These are phyloP conservation scores for Allobates femoralis DNA, from an alignment of 2,797 vertebrate genomes.

Conservation along the genomic window DNA sequence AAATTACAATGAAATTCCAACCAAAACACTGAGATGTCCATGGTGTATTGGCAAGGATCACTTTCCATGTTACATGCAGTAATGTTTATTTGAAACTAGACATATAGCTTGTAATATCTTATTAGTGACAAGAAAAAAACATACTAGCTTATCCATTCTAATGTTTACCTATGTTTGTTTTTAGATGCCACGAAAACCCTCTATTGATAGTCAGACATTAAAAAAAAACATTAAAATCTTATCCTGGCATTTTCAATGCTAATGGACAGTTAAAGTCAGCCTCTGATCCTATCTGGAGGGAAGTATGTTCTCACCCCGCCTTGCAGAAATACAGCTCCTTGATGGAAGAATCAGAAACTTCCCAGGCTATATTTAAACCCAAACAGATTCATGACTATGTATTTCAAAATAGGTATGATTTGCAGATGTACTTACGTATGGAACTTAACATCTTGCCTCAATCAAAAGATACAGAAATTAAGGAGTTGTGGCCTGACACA, in stretches of 20 bases:
- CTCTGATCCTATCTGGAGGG: constrained; percentile 15
- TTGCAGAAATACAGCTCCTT: neutral
- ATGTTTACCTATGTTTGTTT: neutral
- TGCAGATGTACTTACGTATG: constrained; percentile 1
- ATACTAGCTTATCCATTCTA: neutral
- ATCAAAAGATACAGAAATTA: constrained; percentile 2
- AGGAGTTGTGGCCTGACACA: constrained; percentile 11
- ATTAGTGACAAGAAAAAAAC: too few relatives aligned
- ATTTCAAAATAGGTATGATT: constrained; percentile 3
- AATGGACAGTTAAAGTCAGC: constrained; percentile 13
- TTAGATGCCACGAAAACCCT: too few relatives aligned
- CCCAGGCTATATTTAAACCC: constrained; percentile 17
- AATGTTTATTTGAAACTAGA: too few relatives aligned
- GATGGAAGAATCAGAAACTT: neutral
- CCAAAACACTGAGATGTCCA: too few relatives aligned
- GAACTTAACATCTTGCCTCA: neutral
- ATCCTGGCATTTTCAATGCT: constrained; percentile 22
- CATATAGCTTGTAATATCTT: too few relatives aligned
- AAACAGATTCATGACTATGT: constrained; percentile 6
- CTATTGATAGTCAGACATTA: neutral
- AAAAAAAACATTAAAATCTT: constrained; percentile 19
- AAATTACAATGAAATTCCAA: too few relatives aligned
- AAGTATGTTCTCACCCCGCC: neutral
- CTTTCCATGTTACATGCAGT: too few relatives aligned
- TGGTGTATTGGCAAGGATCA: too few relatives aligned